Evolutionary conservation across 2,797 vertebrate genomes (phyloP).

Genomic region (Pipistrellus nathusii): DNA sequence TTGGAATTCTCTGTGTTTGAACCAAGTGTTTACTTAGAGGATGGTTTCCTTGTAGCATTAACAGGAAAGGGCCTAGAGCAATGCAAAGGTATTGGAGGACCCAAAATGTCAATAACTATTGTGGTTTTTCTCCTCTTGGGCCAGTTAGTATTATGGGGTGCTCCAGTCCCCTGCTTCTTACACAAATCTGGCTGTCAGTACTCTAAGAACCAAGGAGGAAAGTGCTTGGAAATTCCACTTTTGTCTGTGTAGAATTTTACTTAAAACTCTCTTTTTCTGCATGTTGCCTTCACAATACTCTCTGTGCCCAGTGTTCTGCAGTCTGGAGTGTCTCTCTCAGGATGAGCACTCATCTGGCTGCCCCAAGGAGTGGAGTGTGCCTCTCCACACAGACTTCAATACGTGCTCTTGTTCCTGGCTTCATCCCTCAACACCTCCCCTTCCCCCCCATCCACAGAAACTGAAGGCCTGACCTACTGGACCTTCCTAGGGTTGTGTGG

Average conservation of each 20-base stretch:
- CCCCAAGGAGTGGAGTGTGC: too few species aligned
- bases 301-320: neutral
- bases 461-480: neutral
- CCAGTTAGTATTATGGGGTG: neutral
- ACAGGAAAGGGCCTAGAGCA: neutral
- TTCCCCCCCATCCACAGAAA: neutral
- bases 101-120: neutral
- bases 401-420: too few species aligned
- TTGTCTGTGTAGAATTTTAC: neutral
- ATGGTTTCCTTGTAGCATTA: neutral
- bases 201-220: neutral
- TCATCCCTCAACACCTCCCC: neutral
- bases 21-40: neutral
- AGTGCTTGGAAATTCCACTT: neutral
- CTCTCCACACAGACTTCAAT: neutral
- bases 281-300: neutral
- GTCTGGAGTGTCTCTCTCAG: neutral
- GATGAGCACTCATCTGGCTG: neutral
- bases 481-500: neutral
- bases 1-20: neutral
- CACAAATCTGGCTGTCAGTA: neutral
- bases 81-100: neutral
- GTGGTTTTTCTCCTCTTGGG: neutral
- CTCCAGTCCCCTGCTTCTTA: neutral
- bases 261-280: neutral